Evolutionary conservation across 2,888 invertebrate species (phyloP), one percentile per base, ranked within the genome.

Genomic region (Heliconius sara): DNA sequence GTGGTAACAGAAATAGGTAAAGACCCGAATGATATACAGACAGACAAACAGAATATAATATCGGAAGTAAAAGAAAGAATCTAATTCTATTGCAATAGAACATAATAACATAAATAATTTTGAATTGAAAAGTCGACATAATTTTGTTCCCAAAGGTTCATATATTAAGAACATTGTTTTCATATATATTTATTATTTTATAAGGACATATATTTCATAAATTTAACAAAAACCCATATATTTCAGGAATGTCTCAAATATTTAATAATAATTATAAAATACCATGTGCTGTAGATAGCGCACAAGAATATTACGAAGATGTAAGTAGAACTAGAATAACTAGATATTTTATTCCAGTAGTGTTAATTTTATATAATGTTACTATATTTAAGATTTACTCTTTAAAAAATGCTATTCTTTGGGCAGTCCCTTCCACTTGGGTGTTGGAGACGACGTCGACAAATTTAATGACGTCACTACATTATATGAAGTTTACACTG

Each of bases 141-240:
- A 90, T 47, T 96, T 96, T 88, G 83, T 96, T 57, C 96, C 96
- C 1, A 96, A 96, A 95, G 96, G 96, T 95, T 87, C 78, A 10
- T 95, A 86, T 78, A 7, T 76, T 60, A 22, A 4, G 9, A n/a
- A 10, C 10, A 12, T 60, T 60, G n/a, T n/a, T 60, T 60, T 34
- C 72, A 52, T 75, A 25, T 57, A 16, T 19, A 47, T 27, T 66
- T 34, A 27, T 47, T 52, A 74, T 47, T 39, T 43, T n/a, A n/a
- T 9, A 71, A 30, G 19, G 19, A 52, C 0, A 22, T 52, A 70
- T 70, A 5, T 66, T 66, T 66, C 9, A 19, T 30, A 19, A 66
- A 66, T 66, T 19, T 66, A 67, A 34, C 19, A 19, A 30, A 19
- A 67, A 39, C 6, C 43, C 52, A 19, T 76, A 30, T 57, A 47